phyloP scores from a whole-genome alignment of 2,888 invertebrate species.

The Pristionchus arcanus region DNA sequence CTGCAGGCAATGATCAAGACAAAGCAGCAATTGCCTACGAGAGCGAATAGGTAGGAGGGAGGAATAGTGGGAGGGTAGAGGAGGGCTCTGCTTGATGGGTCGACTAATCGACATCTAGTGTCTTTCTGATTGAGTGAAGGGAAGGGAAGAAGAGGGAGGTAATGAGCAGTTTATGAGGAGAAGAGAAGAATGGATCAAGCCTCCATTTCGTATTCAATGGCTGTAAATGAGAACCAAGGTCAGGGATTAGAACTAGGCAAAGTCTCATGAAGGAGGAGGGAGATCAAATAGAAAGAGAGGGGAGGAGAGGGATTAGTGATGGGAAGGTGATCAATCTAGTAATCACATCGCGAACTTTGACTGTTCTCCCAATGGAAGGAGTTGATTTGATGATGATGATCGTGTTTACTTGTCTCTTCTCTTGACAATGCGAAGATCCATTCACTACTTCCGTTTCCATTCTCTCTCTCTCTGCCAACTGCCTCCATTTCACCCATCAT shows the following conservation, averaged over 20 bases:
- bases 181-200: constrained; percentile 7
- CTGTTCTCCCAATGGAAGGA: not conserved
- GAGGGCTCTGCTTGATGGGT: constrained; percentile 5
- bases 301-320: not conserved
- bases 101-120: constrained; percentile 39
- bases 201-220: not conserved
- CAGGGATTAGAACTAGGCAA: constrained; percentile 15
- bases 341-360: constrained; percentile 16
- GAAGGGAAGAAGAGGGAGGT: not conserved
- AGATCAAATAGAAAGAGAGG: constrained; percentile 18
- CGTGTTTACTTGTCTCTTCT: constrained; percentile 11
- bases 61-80: constrained; percentile 3
- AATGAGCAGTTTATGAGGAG: not conserved
- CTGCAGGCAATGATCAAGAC: not conserved
- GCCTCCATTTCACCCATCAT: constrained; percentile 3
- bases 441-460: not conserved
- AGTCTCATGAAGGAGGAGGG: not conserved
- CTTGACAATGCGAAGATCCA: not conserved
- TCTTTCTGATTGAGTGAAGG: constrained; percentile 30
- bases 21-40: not conserved
- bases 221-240: constrained; percentile 35
- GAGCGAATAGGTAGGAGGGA: constrained; percentile 8
- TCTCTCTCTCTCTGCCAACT: not conserved
- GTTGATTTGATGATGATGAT: constrained; percentile 23
- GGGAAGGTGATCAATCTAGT: not conserved